A percentile compares a stretch with the other conserved stretches of the same genome.
These are phyloP conservation scores for Nipponacmea schrenckii DNA, from an alignment of 2,888 invertebrate genomes.

Conservation along the genomic window DNA sequence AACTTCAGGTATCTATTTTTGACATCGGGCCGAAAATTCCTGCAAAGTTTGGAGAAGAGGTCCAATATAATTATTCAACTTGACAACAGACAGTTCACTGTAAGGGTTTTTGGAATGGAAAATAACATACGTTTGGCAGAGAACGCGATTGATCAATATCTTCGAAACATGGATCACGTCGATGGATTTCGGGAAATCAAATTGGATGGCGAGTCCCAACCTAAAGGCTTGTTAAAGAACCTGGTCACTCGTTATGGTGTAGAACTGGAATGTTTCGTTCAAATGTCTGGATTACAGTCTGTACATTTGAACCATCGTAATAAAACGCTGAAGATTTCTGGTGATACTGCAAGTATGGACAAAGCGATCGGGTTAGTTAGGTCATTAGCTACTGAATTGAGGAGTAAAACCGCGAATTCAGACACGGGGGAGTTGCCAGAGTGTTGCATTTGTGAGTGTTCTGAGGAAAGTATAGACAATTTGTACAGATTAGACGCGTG, in stretches of 20 bases:
- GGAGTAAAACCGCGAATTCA: not conserved
- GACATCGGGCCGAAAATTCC: slow-evolving; percentile 28
- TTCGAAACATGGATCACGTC: slow-evolving; percentile 12
- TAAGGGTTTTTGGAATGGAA: slow-evolving; percentile 37
- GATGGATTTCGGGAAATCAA: slow-evolving; percentile 7
- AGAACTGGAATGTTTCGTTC: slow-evolving; percentile 31
- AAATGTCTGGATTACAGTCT: slow-evolving; percentile 24
- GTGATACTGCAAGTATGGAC: slow-evolving; percentile 30
- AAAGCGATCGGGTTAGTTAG: slow-evolving; percentile 30
- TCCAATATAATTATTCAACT: slow-evolving; percentile 30
- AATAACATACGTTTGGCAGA: slow-evolving; percentile 23
- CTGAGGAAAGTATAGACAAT: slow-evolving; percentile 37
- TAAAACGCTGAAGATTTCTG: slow-evolving; percentile 37
- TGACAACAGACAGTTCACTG: slow-evolving; percentile 38
- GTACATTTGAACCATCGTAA: slow-evolving; percentile 32
- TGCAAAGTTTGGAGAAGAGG: slow-evolving; percentile 31
- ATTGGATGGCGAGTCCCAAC: slow-evolving; percentile 38
- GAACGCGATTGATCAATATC: slow-evolving; percentile 26
- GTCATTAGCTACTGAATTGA: slow-evolving; percentile 13
- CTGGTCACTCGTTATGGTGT: slow-evolving; percentile 38
- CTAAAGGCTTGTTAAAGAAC: slow-evolving; percentile 45
- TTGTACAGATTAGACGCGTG: slow-evolving; percentile 55
- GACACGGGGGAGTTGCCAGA: slow-evolving; percentile 29
- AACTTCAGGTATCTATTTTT: slow-evolving; percentile 31
- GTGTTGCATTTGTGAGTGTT: slow-evolving; percentile 56